A percentile compares a stretch with the other conserved stretches of the same genome.
Evolutionary conservation across 2,888 invertebrate genomes (phyloP).

Genomic region (Teinopalpus imperialis): DNA sequence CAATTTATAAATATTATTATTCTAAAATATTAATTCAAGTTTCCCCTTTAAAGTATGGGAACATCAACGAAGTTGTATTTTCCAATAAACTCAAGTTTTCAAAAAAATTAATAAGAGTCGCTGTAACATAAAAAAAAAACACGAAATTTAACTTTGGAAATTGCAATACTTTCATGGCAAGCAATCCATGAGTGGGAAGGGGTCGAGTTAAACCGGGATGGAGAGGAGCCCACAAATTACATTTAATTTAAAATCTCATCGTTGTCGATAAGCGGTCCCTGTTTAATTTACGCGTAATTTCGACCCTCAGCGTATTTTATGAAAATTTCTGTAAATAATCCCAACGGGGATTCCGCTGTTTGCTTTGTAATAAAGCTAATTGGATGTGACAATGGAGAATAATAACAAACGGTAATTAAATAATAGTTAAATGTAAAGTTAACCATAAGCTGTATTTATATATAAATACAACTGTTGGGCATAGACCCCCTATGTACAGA

Average conservation of each 20-base stretch:
- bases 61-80: too few relatives aligned
- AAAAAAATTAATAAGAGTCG: too few relatives aligned
- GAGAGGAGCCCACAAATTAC: slow-evolving; percentile 46
- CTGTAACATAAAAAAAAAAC: neutral
- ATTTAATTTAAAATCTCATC: slow-evolving; percentile 52
- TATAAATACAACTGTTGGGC: too few relatives aligned
- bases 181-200: slow-evolving; percentile 11
- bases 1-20: too few relatives aligned
- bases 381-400: slow-evolving; percentile 32
- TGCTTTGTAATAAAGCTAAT: slow-evolving; percentile 57
- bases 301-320: slow-evolving; percentile 36
- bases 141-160: slow-evolving; percentile 10
- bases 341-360: slow-evolving; percentile 34
- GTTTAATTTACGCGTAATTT: slow-evolving; percentile 58
- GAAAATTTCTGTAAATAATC: slow-evolving; percentile 22
- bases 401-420: slow-evolving; percentile 4
- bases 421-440: too few relatives aligned
- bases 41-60: too few relatives aligned
- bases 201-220: slow-evolving; percentile 27
- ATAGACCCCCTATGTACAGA: too few relatives aligned
- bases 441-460: too few relatives aligned
- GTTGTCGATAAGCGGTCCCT: slow-evolving; percentile 42
- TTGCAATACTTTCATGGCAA: slow-evolving; percentile 8
- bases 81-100: too few relatives aligned
- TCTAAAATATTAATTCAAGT: too few relatives aligned